phyloP scores from a whole-genome alignment of 2,113 vertebrate species.

The Eulemur rufifrons region DNA sequence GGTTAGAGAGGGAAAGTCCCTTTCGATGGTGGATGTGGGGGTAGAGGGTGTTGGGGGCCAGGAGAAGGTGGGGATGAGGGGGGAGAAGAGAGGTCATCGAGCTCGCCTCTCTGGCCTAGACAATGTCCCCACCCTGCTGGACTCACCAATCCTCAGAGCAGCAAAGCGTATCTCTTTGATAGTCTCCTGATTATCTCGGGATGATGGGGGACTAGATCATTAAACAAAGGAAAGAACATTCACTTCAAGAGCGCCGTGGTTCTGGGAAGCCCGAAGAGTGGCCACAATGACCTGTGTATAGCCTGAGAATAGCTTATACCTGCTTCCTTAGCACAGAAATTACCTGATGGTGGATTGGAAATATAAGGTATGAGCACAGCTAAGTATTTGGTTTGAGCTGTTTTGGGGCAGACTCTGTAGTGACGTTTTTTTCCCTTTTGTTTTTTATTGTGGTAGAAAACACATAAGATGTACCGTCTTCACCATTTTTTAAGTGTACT shows the following conservation, averaged over 20 bases:
- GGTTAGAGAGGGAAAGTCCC: slow-evolving; percentile 82
- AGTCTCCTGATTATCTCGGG: neutral
- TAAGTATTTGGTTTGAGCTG: neutral
- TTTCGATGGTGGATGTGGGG: slow-evolving; percentile 52
- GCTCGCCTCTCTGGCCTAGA: neutral
- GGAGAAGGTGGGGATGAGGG: neutral
- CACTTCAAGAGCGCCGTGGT: neutral
- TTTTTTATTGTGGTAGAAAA: neutral
- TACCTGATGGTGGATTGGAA: neutral
- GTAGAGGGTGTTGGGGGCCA: slow-evolving; percentile 57
- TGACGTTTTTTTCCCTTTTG: neutral
- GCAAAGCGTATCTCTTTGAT: neutral
- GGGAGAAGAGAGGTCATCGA: neutral
- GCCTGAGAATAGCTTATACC: neutral
- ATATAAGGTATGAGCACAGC: neutral
- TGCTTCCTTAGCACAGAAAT: neutral
- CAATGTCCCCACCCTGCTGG: neutral
- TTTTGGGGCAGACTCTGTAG: neutral
- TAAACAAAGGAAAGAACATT: neutral
- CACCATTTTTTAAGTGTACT: neutral
- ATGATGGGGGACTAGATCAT: neutral
- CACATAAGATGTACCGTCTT: neutral
- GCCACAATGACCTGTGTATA: neutral
- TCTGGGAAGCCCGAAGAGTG: neutral
- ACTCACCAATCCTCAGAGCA: neutral